A percentile compares a stretch with the other conserved stretches of the same genome.
phyloP scores from a whole-genome alignment of 2,113 vertebrate species.

The Terrapene triunguis region DNA sequence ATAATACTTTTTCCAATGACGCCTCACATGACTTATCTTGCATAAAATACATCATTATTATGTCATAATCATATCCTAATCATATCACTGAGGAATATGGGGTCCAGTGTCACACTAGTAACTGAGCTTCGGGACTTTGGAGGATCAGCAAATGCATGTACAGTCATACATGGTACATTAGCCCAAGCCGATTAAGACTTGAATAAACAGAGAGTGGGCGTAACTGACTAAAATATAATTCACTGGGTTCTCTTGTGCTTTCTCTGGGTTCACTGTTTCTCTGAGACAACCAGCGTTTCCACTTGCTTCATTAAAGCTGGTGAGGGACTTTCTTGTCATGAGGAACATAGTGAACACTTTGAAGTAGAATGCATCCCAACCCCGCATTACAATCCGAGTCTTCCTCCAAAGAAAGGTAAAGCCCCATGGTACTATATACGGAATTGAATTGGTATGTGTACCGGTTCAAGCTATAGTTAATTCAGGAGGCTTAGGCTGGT shows the following conservation, averaged over 20 bases:
- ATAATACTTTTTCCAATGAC: no score
- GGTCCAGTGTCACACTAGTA: background rate
- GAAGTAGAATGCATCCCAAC: background rate
- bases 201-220: background rate
- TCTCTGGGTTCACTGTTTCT: background rate
- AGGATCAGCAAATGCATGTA: background rate
- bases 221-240: conserved; percentile 53
- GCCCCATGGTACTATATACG: background rate
- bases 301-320: background rate
- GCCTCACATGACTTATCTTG: no score
- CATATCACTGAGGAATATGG: no score
- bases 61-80: no score
- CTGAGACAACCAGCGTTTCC: background rate
- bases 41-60: no score
- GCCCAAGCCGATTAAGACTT: conserved; percentile 5
- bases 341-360: background rate
- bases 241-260: background rate
- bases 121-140: background rate
- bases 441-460: background rate
- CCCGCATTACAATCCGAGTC: background rate
- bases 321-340: background rate
- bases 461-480: background rate
- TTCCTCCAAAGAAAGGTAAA: background rate
- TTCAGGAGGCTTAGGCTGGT: background rate
- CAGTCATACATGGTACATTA: background rate